Percentiles rank a stretch among this genome's conserved stretches.
These are phyloP conservation scores for Siniperca undulata DNA, from an alignment of 2,797 vertebrate species.

Conservation along the genomic window DNA sequence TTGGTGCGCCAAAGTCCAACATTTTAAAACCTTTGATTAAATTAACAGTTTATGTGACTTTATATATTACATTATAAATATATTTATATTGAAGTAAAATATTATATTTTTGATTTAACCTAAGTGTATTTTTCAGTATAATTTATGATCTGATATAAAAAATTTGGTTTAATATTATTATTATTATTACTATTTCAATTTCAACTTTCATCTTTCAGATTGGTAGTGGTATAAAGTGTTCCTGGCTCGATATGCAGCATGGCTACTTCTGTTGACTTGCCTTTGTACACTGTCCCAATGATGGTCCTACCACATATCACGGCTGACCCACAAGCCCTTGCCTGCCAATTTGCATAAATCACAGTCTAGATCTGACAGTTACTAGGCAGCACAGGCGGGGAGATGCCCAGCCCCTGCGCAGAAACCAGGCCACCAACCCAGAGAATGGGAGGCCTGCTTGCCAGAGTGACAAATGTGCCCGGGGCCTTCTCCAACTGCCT, in stretches of 20 bases:
- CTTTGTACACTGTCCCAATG: constrained; percentile 59
- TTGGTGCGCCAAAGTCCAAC: background rate
- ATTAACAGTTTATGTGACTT: background rate
- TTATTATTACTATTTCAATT: background rate
- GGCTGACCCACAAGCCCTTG: constrained; percentile 83
- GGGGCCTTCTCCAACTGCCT: constrained; percentile 70
- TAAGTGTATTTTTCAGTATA: background rate
- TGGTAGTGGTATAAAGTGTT: background rate
- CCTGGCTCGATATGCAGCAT: constrained; percentile 16
- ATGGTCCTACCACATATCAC: constrained; percentile 79
- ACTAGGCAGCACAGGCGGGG: constrained; percentile 81
- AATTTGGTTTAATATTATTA: background rate
- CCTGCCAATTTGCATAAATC: constrained; percentile 87
- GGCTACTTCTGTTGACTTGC: constrained; percentile 50
- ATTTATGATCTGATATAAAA: background rate
- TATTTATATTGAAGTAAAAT: background rate
- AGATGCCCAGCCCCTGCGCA: constrained; percentile 74
- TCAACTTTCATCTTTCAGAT: constrained; percentile 8
- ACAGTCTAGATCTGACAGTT: constrained; percentile 84
- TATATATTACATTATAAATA: background rate
- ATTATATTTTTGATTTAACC: background rate
- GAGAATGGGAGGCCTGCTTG: constrained; percentile 79
- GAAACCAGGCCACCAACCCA: constrained; percentile 85
- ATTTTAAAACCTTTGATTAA: background rate
- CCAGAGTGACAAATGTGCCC: constrained; percentile 85